Evolutionary conservation across 1,140 invertebrate genomes (phyloP).

Genomic region (Sarcophaga peregrina): DNA sequence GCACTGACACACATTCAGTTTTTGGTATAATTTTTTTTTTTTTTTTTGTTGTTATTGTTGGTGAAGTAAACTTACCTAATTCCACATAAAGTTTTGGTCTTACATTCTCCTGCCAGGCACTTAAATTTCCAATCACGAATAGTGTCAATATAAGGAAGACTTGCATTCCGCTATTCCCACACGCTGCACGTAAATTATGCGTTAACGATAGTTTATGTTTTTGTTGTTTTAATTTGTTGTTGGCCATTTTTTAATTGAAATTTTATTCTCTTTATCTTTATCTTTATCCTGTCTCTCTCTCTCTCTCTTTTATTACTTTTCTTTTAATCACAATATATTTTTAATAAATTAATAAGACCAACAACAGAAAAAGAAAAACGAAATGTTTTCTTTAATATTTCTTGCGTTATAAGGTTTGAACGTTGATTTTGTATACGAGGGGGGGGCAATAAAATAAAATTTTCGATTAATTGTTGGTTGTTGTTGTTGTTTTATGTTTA

Average conservation of each 20-base stretch:
- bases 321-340: background rate
- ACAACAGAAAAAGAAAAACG: too few relatives aligned
- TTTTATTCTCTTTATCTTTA: background rate
- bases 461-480: background rate
- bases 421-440: too few relatives aligned
- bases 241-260: slow-evolving; percentile 31
- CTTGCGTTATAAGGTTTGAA: too few relatives aligned
- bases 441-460: too few relatives aligned
- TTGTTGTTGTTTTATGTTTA: background rate
- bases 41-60: background rate
- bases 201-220: background rate
- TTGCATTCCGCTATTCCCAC: slow-evolving; percentile 52
- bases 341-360: too few relatives aligned
- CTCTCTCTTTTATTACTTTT: background rate
- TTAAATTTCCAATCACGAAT: slow-evolving; percentile 66
- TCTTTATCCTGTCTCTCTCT: background rate
- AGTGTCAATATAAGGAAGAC: slow-evolving; percentile 66
- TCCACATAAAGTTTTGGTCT: slow-evolving; percentile 88
- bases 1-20: too few relatives aligned
- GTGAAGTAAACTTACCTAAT: slow-evolving; percentile 75
- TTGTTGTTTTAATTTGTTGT: slow-evolving; percentile 18
- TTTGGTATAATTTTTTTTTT: too few relatives aligned
- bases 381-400: too few relatives aligned
- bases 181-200: slow-evolving; percentile 1
- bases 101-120: slow-evolving; percentile 86